Conservation (phyloP, 2,888 invertebrate genomes). For the Tupiocoris notatus region DNA sequence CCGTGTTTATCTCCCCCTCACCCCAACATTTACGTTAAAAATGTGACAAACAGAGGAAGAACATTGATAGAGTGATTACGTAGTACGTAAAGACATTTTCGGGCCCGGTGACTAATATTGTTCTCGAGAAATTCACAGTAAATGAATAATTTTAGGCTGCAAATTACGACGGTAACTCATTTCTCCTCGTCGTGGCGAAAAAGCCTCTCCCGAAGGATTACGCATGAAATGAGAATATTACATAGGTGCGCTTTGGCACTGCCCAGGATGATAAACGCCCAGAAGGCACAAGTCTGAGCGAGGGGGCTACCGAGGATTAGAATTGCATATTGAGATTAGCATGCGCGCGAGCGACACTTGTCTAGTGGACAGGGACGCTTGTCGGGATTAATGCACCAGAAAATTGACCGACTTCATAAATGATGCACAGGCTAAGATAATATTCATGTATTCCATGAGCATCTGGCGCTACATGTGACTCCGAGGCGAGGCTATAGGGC, state of each 20-base stretch:
- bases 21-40: too few relatives aligned
- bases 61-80: too few relatives aligned
- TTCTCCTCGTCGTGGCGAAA: too few relatives aligned
- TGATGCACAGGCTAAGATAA: slow-evolving; percentile 32
- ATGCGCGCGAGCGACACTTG: slow-evolving; percentile 39
- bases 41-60: too few relatives aligned
- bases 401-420: slow-evolving; percentile 38
- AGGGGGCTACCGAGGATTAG: slow-evolving; percentile 15
- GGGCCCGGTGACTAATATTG: too few relatives aligned
- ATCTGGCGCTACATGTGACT: slow-evolving; percentile 30
- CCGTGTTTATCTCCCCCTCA: too few relatives aligned
- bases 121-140: too few relatives aligned
- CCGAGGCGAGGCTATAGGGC: neutral
- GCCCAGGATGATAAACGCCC: slow-evolving; percentile 2
- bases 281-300: slow-evolving; percentile 17
- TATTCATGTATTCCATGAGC: slow-evolving; percentile 37
- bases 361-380: slow-evolving; percentile 20
- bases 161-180: too few relatives aligned
- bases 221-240: neutral
- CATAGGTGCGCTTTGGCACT: slow-evolving; percentile 4
- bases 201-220: neutral
- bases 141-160: too few relatives aligned
- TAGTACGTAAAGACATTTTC: too few relatives aligned
- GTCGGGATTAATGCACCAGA: slow-evolving; percentile 36
- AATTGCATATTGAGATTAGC: slow-evolving; percentile 41